Base-by-base conservation (phyloP, 2,888 invertebrate genomes). In the Aleiodes alternator region DNA sequence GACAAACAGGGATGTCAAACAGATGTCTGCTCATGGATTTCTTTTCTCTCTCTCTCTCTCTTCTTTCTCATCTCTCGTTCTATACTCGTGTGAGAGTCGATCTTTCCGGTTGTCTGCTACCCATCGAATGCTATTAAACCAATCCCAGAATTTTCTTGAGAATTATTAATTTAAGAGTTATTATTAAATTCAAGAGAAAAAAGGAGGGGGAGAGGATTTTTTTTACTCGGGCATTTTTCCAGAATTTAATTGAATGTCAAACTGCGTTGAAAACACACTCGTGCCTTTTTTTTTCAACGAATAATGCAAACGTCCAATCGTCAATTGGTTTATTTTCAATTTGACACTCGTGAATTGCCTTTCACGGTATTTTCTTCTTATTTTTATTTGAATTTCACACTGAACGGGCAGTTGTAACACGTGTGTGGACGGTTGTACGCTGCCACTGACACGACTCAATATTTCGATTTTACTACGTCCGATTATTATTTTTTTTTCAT, bases 1-100 rank as follows among this genome's bases (percentile, higher is more conserved):
- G 89, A 85, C 88, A 88, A 88, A 89, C 89, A 87, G 88, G 87
- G 88, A 89, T 88, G 88, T 89, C 89, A 89, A 89, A 89, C 89
- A 89, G 89, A 89, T 89, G 88, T 88, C 86, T 84, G 23, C 38
- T 38, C 61, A 72, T 51, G 51, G 51, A 38, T 53, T 72, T 73
- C 50, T 66, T 23, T 56, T 56, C 57, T 73, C 50, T 66, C 12
- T 56, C 57, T 69, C 38, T 73, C 38, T 59, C 51, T 31, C 9
- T n/a, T 38, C 57, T 69, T 38, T 73, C 38, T 59, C 51, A 16
- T 6, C 11, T 38, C 23, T 34, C 14, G n/a, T 14, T 16, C 23
- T 59, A 51, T 3, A 51, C 34, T 7, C 16, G 64, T 48, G 43
- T 64, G 59, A n/a, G 59, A 59, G 59, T 38, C 64, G 34, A 64